A percentile compares a stretch with the other conserved stretches of the same genome.
Conservation (phyloP, 2,888 invertebrate genomes). For the Ommatoiulus sabulosus region DNA sequence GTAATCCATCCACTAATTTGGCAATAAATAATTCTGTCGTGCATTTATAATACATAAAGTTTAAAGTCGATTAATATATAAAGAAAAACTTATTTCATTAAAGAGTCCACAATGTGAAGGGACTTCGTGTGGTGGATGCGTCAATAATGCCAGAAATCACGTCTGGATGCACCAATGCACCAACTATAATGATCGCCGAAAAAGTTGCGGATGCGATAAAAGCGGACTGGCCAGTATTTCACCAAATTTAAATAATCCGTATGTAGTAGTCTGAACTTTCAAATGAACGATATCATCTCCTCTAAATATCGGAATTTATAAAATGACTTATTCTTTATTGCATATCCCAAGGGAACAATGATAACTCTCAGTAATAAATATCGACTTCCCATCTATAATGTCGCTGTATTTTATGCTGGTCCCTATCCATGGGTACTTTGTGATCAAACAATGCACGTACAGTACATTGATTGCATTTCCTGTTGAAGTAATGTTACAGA, state of each 20-base stretch:
- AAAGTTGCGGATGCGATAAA: constrained; percentile 5
- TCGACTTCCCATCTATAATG: not conserved
- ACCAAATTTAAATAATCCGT: not conserved
- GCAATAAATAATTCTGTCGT: too few species aligned
- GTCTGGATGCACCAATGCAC: constrained; percentile 65
- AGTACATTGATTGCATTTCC: too few species aligned
- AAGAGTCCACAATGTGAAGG: constrained; percentile 64
- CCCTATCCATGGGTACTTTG: too few species aligned
- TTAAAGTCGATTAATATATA: too few species aligned
- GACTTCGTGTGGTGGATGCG: constrained; percentile 70
- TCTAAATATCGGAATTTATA: not conserved
- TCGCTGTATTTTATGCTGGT: too few species aligned
- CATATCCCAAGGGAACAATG: not conserved
- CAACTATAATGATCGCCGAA: constrained; percentile 51
- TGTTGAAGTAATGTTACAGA: too few species aligned
- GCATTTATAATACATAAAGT: too few species aligned
- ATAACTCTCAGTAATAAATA: not conserved
- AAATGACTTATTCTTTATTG: not conserved
- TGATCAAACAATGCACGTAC: too few species aligned
- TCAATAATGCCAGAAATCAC: constrained; percentile 71
- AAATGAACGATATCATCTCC: not conserved
- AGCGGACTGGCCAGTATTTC: not conserved
- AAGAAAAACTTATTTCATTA: not conserved
- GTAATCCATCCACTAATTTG: too few species aligned
- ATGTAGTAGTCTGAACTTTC: not conserved